phyloP scores from a whole-genome alignment of 1,140 invertebrate genomes.

The Caerostris extrusa region DNA sequence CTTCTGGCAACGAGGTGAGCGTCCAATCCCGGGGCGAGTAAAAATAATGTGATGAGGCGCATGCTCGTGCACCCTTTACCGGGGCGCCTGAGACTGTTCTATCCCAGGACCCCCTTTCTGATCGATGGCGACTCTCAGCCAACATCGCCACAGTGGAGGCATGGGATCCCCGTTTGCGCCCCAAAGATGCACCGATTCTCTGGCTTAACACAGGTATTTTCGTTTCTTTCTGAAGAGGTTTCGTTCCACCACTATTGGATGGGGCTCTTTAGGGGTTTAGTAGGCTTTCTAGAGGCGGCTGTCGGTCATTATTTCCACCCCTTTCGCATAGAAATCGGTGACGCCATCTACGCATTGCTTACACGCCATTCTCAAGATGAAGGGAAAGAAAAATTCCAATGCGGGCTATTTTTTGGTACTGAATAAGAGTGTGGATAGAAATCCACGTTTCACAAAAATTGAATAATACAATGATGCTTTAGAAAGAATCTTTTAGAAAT shows the following conservation, averaged over 20 bases:
- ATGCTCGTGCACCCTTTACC: conserved; percentile 41
- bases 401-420: neutral
- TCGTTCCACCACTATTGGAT: too few relatives aligned
- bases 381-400: neutral
- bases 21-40: conserved; percentile 11
- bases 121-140: conserved; percentile 18
- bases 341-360: conserved; percentile 5
- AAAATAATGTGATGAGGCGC: neutral
- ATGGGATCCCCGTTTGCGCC: conserved; percentile 7
- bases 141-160: neutral
- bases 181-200: conserved; percentile 4
- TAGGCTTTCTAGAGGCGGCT: too few relatives aligned
- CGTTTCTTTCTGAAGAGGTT: too few relatives aligned
- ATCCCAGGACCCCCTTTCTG: conserved; percentile 40
- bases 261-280: neutral
- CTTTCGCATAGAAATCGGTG: conserved; percentile 21
- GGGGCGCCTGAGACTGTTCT: conserved; percentile 38
- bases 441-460: too few relatives aligned
- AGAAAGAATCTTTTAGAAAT: too few relatives aligned
- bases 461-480: too few relatives aligned
- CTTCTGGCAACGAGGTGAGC: conserved; percentile 6
- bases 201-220: too few relatives aligned
- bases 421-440: too few relatives aligned
- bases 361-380: neutral
- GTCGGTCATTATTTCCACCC: conserved; percentile 2